Evolutionary conservation across 2,888 invertebrate genomes (phyloP), one percentile per base, ranked within the genome.

Genomic region (Crepidodera aurea): DNA sequence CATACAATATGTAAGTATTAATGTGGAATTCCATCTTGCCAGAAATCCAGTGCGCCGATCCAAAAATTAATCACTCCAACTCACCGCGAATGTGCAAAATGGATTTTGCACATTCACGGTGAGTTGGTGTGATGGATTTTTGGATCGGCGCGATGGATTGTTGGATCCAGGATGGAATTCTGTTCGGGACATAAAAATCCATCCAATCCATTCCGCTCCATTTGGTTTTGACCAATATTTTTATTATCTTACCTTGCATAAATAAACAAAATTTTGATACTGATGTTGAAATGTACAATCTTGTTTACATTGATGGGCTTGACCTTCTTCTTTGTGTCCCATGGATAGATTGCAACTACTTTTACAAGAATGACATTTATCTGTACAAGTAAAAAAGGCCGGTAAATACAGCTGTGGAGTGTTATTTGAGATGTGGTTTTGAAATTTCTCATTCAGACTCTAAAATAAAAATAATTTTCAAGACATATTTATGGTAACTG

Each of bases 371-470:
- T 87, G 83, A 77, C 92, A 93, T 68, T 85, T 85, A 1, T 85
- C 83, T 15, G 87, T 85, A 74, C 92, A 93, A 0, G 91, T 90
- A 73, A 92, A 92, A 81, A 91, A 91, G 75, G 92, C 88, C 72
- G 91, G 90, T 27, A 91, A 88, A 78, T 92, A 92, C 51, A 89
- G 83, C 73, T 87, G 85, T 12, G 86, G 86, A 13, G 86, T 80
- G 34, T 84, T 79, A 65, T 85, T 86, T 46, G 83, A 84, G 37
- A 91, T 86, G 69, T 87, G 85, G 1, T 89, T 89, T 70, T 86
- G 88, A 75, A 91, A 92, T 78, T 90, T 91, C 60, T 89, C 87
- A 81, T 92, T 92, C 51, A 93, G 80, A 51, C 83, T 83, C 87
- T 87, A 73, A 44, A 69, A 67, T 60, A 37, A 29, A 62, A 13